phyloP scores from a whole-genome alignment of 2,888 invertebrate genomes.

The Pardosa pseudoannulata region DNA sequence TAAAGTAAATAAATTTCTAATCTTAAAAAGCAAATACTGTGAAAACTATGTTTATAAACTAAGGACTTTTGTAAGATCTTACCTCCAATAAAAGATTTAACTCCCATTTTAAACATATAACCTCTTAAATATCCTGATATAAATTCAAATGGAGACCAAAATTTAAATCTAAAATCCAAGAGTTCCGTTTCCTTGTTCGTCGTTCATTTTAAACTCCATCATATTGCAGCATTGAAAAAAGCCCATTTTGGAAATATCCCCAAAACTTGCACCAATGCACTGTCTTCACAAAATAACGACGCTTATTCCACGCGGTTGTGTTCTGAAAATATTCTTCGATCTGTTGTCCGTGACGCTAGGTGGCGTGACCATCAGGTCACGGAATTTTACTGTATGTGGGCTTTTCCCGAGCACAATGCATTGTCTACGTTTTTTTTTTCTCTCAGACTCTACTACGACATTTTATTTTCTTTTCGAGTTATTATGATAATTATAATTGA shows the following conservation, averaged over 20 bases:
- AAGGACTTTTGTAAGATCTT: no score
- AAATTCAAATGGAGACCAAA: no score
- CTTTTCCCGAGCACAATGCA: conserved; percentile 51
- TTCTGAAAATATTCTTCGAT: conserved; percentile 52
- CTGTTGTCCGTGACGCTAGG: conserved; percentile 45
- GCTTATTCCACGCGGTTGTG: conserved; percentile 46
- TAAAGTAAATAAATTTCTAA: no score
- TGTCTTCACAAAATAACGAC: conserved; percentile 45
- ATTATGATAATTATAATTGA: conserved; percentile 71
- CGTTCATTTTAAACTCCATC: no score
- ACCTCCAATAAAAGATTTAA: no score
- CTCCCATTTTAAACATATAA: no score
- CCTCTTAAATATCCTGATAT: no score
- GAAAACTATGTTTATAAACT: no score
- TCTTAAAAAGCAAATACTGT: no score
- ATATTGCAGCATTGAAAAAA: no score
- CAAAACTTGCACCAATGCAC: conserved; percentile 16
- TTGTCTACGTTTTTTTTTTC: conserved; percentile 43
- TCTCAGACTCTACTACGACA: conserved; percentile 1
- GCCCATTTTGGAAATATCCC: conserved; percentile 30
- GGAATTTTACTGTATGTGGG: conserved; percentile 60
- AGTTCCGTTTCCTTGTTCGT: no score
- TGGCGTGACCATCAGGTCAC: conserved; percentile 60
- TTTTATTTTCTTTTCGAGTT: conserved; percentile 41
- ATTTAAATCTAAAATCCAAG: no score